Evolutionary conservation across 2,113 vertebrate species (phyloP).

Genomic region (Rhinolophus sinicus): DNA sequence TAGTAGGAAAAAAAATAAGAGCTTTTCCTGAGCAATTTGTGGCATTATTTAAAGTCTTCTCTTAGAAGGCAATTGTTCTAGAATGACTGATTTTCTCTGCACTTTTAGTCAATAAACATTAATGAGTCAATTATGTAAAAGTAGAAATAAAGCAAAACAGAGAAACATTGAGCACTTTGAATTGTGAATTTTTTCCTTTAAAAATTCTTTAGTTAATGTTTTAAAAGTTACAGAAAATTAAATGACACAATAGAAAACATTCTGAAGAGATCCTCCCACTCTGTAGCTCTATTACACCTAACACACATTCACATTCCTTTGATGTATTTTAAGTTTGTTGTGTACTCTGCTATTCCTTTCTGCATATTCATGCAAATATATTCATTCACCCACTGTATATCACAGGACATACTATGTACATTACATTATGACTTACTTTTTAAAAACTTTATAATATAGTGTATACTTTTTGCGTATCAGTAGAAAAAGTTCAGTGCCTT

Average conservation of each 20-base stretch:
- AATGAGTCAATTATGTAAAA: slow-evolving; percentile 61
- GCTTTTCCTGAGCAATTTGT: slow-evolving; percentile 52
- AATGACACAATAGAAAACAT: slow-evolving; percentile 22
- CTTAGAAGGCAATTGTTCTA: slow-evolving; percentile 62
- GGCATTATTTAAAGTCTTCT: slow-evolving; percentile 57
- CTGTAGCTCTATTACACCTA: background rate
- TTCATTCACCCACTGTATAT: background rate
- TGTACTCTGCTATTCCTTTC: background rate
- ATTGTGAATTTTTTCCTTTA: background rate
- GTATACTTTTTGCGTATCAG: background rate
- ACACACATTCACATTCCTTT: background rate
- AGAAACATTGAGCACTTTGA: background rate
- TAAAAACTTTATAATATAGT: background rate
- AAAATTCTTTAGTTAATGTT: background rate
- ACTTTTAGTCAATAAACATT: slow-evolving; percentile 58
- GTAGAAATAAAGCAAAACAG: slow-evolving; percentile 62
- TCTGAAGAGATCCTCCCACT: background rate
- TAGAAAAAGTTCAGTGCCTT: background rate
- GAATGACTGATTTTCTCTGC: slow-evolving; percentile 57
- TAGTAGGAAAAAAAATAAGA: slow-evolving; percentile 19
- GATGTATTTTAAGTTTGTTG: background rate
- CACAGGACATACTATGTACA: background rate
- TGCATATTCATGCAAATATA: background rate
- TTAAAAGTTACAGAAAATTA: background rate
- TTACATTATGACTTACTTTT: background rate